A percentile compares a stretch with the other conserved stretches of the same genome.
These are phyloP conservation scores for Protaetia brevitarsis DNA, from an alignment of 1,140 invertebrate species.

Conservation along the genomic window DNA sequence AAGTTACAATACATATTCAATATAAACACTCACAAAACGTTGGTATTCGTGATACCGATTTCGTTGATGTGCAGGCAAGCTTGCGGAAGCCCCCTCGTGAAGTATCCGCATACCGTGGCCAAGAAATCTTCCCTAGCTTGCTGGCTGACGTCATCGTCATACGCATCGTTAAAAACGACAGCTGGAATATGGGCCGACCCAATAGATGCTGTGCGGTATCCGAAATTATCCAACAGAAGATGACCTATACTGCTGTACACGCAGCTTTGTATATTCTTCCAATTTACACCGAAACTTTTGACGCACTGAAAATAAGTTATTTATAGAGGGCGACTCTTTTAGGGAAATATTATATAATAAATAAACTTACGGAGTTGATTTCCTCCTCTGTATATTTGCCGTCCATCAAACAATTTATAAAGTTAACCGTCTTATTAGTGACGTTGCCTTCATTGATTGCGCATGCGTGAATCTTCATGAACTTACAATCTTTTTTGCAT, in stretches of 20 bases:
- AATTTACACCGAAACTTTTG: slow-evolving; percentile 38
- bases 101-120: slow-evolving; percentile 26
- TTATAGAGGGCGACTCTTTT: too few relatives aligned
- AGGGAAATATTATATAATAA: slow-evolving; percentile 20
- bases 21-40: neutral
- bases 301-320: slow-evolving; percentile 51
- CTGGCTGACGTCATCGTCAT: slow-evolving; percentile 26
- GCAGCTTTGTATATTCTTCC: slow-evolving; percentile 43
- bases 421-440: slow-evolving; percentile 49
- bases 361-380: slow-evolving; percentile 25
- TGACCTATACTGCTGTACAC: slow-evolving; percentile 46
- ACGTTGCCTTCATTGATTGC: slow-evolving; percentile 51
- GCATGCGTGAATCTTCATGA: slow-evolving; percentile 65
- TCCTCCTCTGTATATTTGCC: slow-evolving; percentile 31
- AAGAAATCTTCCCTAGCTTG: slow-evolving; percentile 28
- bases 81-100: neutral
- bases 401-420: slow-evolving; percentile 57
- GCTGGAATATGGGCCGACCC: slow-evolving; percentile 60
- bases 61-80: neutral
- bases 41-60: neutral
- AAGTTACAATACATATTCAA: too few relatives aligned
- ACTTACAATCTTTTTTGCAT: slow-evolving; percentile 71
- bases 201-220: slow-evolving; percentile 55
- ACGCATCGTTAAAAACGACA: slow-evolving; percentile 54
- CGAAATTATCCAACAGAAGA: slow-evolving; percentile 52